Percentiles rank a stretch among this genome's conserved stretches.
These are phyloP conservation scores for Melikaiella ostensackeni DNA, from an alignment of 2,888 invertebrate species.

Conservation along the genomic window DNA sequence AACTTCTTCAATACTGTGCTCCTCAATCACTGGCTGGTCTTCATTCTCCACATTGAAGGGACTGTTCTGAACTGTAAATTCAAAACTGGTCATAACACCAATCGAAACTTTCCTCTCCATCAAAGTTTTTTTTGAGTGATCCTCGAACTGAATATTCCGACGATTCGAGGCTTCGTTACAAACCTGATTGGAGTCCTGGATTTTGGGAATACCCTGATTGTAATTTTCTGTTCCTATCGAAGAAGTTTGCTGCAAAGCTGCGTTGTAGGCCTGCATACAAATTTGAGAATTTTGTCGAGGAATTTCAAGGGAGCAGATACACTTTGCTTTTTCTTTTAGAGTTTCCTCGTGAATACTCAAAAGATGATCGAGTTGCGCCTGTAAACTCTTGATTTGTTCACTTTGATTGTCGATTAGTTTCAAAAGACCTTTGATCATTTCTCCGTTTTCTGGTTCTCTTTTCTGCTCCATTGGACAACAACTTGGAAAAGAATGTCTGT, in stretches of 20 bases:
- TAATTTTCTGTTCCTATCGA: not conserved
- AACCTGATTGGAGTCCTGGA: constrained; percentile 11
- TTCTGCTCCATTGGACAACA: constrained; percentile 42
- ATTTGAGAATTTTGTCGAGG: constrained; percentile 40
- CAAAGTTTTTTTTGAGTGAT: constrained; percentile 68
- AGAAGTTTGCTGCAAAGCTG: constrained; percentile 13
- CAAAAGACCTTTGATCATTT: constrained; percentile 78
- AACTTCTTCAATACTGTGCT: constrained; percentile 37
- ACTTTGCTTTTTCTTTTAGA: constrained; percentile 57
- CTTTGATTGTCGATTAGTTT: constrained; percentile 84
- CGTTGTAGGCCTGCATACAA: constrained; percentile 42
- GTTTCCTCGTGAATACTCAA: constrained; percentile 70
- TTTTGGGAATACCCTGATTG: not conserved
- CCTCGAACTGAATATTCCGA: constrained; percentile 45
- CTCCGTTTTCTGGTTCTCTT: constrained; percentile 52
- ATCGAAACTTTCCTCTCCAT: constrained; percentile 82
- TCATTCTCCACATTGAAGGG: constrained; percentile 56
- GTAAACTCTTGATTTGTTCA: constrained; percentile 82
- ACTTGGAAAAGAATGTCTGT: constrained; percentile 46
- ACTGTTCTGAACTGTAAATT: constrained; percentile 78
- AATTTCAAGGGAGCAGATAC: constrained; percentile 35
- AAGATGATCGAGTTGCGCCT: constrained; percentile 82
- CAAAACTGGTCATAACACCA: constrained; percentile 86
- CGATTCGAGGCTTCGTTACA: constrained; percentile 21
- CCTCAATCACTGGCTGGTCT: constrained; percentile 33